Evolutionary conservation across 53 echinoderm and acorn worm species (phyloP).

Genomic region (Paelopatides confundens): DNA sequence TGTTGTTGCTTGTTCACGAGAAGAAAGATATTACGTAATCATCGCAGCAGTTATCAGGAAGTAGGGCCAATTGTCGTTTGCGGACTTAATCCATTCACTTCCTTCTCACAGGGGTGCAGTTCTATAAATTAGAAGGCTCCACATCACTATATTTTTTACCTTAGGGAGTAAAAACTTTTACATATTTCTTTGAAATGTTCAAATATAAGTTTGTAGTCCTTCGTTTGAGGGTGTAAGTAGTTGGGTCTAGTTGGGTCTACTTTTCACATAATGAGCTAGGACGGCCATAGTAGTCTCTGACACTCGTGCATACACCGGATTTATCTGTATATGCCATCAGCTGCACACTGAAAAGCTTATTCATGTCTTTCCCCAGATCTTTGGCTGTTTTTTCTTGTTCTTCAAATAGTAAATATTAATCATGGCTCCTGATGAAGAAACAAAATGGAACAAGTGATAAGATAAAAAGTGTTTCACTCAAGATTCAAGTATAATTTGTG

Average conservation of each 20-base stretch:
- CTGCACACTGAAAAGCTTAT: not conserved
- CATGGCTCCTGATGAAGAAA: not conserved
- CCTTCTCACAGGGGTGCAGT: no score
- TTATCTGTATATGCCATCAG: not conserved
- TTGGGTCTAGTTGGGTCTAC: not conserved
- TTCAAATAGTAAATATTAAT: not conserved
- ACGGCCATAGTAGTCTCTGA: slow-evolving; percentile 11
- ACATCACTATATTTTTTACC: slow-evolving; percentile 8
- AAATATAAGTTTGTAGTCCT: not conserved
- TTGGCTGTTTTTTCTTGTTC: not conserved
- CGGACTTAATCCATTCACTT: not conserved
- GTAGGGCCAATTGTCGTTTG: not conserved
- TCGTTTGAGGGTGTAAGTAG: not conserved
- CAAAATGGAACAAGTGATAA: no score
- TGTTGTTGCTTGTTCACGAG: not conserved
- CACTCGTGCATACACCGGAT: not conserved
- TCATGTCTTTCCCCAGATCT: not conserved
- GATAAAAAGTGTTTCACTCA: no score
- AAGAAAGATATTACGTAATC: no score
- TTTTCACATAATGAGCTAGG: slow-evolving; percentile 12
- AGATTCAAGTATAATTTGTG: no score
- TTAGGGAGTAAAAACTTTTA: not conserved
- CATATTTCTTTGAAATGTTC: not conserved
- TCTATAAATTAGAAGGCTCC: slow-evolving; percentile 16
- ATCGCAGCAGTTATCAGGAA: no score